Percentiles rank a stretch among this genome's conserved stretches.
Conservation (phyloP, 2,888 invertebrate genomes). For the Epirrhoe tristata region DNA sequence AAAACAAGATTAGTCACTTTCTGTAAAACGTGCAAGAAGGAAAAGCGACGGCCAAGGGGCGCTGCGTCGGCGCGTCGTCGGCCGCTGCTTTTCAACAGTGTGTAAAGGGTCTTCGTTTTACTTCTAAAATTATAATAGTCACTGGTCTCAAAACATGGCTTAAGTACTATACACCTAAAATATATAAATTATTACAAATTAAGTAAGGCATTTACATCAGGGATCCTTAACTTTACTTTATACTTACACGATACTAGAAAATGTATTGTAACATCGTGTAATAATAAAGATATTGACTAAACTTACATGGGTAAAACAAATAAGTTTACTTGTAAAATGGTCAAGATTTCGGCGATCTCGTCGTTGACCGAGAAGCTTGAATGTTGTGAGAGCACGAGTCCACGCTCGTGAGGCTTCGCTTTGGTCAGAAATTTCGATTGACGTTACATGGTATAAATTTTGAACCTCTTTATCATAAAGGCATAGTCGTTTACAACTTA, state of each 20-base stretch:
- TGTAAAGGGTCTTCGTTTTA: slow-evolving; percentile 71
- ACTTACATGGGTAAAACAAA: slow-evolving; percentile 83
- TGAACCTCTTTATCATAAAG: slow-evolving; percentile 74
- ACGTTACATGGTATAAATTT: slow-evolving; percentile 63
- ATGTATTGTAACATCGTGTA: slow-evolving; percentile 78
- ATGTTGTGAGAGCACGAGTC: slow-evolving; percentile 46
- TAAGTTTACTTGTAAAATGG: slow-evolving; percentile 81
- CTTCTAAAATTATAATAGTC: slow-evolving; percentile 84
- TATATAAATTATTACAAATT: slow-evolving; percentile 86
- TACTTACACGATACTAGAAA: slow-evolving; percentile 80
- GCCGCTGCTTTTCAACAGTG: slow-evolving; percentile 68
- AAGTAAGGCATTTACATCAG: slow-evolving; percentile 86
- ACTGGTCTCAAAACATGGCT: slow-evolving; percentile 86
- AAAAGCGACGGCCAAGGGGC: slow-evolving; percentile 75
- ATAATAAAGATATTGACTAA: slow-evolving; percentile 82
- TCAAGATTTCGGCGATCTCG: slow-evolving; percentile 84
- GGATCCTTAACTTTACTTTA: slow-evolving; percentile 80
- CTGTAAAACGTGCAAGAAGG: slow-evolving; percentile 72
- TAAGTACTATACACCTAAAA: slow-evolving; percentile 86
- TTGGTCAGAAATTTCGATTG: slow-evolving; percentile 70
- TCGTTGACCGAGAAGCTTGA: slow-evolving; percentile 74
- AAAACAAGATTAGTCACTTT: slow-evolving; percentile 81
- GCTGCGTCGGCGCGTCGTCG: slow-evolving; percentile 52
- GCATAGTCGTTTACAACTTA: slow-evolving; percentile 80
- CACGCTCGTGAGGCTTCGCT: slow-evolving; percentile 64